Base-by-base conservation (phyloP, 2,113 vertebrate species). In the Pheucticus melanocephalus region DNA sequence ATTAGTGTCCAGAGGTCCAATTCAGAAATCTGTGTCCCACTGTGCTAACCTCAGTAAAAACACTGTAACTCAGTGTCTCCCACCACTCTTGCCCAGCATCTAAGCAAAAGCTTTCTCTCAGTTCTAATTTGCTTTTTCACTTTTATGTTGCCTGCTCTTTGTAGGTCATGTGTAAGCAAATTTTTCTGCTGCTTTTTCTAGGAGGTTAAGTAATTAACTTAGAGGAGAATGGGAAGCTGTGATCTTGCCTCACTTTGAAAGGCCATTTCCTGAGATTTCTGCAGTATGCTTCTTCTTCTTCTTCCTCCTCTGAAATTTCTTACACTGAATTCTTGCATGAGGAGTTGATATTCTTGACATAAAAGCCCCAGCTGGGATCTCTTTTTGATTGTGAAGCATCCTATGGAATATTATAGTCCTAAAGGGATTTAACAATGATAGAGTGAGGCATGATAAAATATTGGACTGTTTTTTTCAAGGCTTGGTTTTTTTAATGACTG, bases 191-290 rank as follows among this genome's bases (percentile, higher is more conserved):
- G 82, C 85, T 92, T 95, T 92, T 95, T 93, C 90, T 86, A 50
- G 72, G 82, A 90, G 88, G 80, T 88, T 95, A 83, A 96, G 92
- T 93, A 94, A 95, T 97, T 96, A 95, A 93, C 69, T 92, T 84
- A 56, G 88, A 86, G 64, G 72, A 86, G 88, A 93, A 94, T 78
- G 56, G 94, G 61, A 96, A 96, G 68, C 85, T 96, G 88, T 93
- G 93, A 92, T 96, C 86, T 93, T 0, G 1, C 71, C 65, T 93
- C 65, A 25, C 86, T 91, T 90, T 94, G 72, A 94, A 94, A 88
- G 80, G 82, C 79, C n/a, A 59, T 95, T 96, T 54, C 79, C 68
- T 51, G 85, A 90, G 79, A 90, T 71, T 96, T 94, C 79, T 91
- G 71, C 70, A 90, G 60, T 5, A 3, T 92, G 39, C 15, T 44